A percentile compares a stretch with the other conserved stretches of the same genome.
Evolutionary conservation across 2,113 vertebrate genomes (phyloP).

Genomic region (Lathamus discolor): DNA sequence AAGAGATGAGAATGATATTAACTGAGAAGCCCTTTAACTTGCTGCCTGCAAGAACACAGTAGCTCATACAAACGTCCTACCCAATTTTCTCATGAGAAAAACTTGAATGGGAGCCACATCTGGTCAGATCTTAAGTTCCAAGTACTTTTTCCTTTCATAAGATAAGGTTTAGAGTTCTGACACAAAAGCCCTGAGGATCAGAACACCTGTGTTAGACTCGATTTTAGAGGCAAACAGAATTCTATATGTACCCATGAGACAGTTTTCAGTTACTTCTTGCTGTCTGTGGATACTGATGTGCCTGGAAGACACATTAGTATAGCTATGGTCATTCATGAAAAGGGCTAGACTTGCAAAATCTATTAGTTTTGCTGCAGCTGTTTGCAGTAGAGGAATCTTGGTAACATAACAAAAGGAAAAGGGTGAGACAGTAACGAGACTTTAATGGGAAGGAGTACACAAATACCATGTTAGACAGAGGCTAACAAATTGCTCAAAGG

Average conservation of each 20-base stretch:
- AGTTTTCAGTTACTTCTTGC: background rate
- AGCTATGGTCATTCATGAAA: background rate
- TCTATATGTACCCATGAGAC: rapidly evolving
- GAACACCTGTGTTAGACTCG: background rate
- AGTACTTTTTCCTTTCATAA: background rate
- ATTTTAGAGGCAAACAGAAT: background rate
- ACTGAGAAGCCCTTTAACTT: background rate
- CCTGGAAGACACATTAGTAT: background rate
- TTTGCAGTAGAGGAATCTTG: background rate
- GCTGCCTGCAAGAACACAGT: background rate
- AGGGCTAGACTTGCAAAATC: background rate
- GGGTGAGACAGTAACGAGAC: background rate
- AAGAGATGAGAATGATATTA: background rate
- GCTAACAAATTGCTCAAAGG: background rate
- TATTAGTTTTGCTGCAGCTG: background rate
- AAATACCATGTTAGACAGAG: background rate
- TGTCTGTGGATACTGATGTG: background rate
- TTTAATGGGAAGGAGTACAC: background rate
- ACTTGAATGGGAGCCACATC: rapidly evolving
- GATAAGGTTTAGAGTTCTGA: background rate
- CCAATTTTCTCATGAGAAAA: background rate
- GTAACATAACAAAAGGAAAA: background rate
- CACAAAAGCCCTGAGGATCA: background rate
- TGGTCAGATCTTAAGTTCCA: background rate
- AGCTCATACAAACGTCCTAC: background rate